Percentiles rank a stretch among this genome's conserved stretches.
These are phyloP conservation scores for Leptinotarsa undecemlineata DNA, from an alignment of 1,140 invertebrate genomes.

Conservation along the genomic window DNA sequence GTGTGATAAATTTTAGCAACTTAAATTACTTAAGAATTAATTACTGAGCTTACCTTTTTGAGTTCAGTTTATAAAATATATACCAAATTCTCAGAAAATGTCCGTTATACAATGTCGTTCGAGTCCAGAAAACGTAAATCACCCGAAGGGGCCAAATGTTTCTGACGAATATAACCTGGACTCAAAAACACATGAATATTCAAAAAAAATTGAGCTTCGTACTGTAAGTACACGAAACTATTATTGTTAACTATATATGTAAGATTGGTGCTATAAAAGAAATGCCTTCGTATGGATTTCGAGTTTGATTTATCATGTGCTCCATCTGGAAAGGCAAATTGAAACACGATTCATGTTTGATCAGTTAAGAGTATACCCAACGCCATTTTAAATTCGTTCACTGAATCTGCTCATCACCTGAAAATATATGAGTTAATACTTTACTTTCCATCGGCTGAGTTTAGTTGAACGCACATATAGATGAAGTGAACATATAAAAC, in stretches of 20 bases:
- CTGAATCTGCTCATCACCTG: background rate
- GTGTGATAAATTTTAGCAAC: slow-evolving; percentile 7
- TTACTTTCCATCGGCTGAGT: slow-evolving; percentile 10
- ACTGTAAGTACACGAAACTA: slow-evolving; percentile 46
- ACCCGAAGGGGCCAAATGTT: slow-evolving; percentile 6
- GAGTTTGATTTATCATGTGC: slow-evolving; percentile 17
- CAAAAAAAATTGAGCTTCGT: slow-evolving; percentile 46
- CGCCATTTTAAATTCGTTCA: slow-evolving; percentile 1
- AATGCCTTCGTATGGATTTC: slow-evolving; percentile 47
- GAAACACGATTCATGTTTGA: background rate
- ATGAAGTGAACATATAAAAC: slow-evolving; percentile 25
- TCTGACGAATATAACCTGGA: slow-evolving; percentile 25
- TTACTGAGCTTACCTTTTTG: slow-evolving; percentile 34
- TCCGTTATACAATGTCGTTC: background rate
- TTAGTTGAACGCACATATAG: slow-evolving; percentile 33
- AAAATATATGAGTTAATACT: slow-evolving; percentile 11
- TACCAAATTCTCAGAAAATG: slow-evolving; percentile 7
- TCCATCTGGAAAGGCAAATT: slow-evolving; percentile 9
- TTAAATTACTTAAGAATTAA: background rate
- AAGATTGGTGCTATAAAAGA: slow-evolving; percentile 52
- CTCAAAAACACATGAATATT: slow-evolving; percentile 31
- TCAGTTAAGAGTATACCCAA: background rate
- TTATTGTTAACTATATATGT: slow-evolving; percentile 53
- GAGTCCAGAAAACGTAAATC: background rate
- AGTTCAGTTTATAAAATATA: slow-evolving; percentile 36